Evolutionary conservation across 2,797 vertebrate genomes (phyloP), one percentile per base, ranked within the genome.

Genomic region (Buphagus erythrorhynchus): DNA sequence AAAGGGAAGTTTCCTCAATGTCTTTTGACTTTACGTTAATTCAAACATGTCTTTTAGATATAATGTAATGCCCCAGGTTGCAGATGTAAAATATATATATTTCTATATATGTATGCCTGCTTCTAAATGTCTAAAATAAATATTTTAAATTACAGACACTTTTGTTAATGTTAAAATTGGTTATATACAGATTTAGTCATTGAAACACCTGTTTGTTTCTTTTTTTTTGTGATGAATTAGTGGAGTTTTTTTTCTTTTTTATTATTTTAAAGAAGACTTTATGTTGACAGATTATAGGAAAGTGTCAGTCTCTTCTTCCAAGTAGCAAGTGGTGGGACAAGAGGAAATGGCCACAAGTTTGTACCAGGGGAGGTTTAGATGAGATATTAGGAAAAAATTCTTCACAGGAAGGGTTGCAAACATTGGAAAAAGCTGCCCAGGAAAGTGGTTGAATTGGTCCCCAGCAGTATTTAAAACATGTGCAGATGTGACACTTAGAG

Each of bases 171-270:
- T 52, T 51, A 63, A 74, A 65, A 54, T 33, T 3, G 0, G 2
- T 74, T 65, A 86, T 46, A 75, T 4, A 20, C 5, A 65, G 26
- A 72, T 65, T 61, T 68, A 75, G 62, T 72, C 1, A 59, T 13
- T 58, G 19, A 28, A 85, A 24, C 2, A 19, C 5, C 8, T 16
- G 40, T 40, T 40, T 40, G 40, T 40, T 40, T 40, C 45, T 36
- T 36, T 31, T 45, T 29, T 28, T 13, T 10, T 0, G 2, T 67
- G 9, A 46, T 33, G 3, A 57, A 88, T 66, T 69, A 62, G 7
- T 29, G 4, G 40, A 40, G 1, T 0, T 4, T 74, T 58, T 49
- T 51, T 13, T 4, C 0, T 43, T 33, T 38, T 26, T 25, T 16
- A 9, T 16, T 66, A 7, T 90, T 79, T 84, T 68, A 48, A 75